phyloP scores from a whole-genome alignment of 2,797 vertebrate species.

The Poecile montanus region DNA sequence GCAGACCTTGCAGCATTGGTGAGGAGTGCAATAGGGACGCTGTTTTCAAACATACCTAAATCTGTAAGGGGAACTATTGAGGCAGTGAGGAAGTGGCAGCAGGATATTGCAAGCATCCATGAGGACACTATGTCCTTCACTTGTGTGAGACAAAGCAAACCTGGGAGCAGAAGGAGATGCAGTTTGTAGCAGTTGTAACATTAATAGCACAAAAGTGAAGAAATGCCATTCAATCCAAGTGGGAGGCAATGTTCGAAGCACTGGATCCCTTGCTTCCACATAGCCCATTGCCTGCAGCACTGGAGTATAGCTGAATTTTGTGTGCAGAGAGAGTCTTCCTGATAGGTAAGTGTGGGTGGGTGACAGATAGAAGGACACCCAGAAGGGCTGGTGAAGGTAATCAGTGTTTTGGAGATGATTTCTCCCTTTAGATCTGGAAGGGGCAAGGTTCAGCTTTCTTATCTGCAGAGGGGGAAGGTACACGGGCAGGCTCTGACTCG shows the following conservation, averaged over 20 bases:
- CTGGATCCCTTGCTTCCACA: not conserved
- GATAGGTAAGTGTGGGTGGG: not conserved
- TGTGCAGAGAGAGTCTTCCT: not conserved
- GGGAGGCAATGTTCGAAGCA: not conserved
- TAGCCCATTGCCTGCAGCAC: not conserved
- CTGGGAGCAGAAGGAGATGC: not conserved
- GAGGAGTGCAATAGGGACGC: rapidly evolving
- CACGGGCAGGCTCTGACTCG: not conserved
- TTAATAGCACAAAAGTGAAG: not conserved
- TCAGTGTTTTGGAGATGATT: constrained; percentile 32
- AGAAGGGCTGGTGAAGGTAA: not conserved
- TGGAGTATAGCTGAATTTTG: not conserved
- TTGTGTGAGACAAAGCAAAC: not conserved
- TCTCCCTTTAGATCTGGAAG: constrained; percentile 32
- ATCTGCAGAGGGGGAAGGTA: constrained; percentile 42
- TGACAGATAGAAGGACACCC: not conserved
- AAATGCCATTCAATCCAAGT: not conserved
- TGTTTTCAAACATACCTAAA: not conserved
- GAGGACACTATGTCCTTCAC: not conserved
- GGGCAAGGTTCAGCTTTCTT: constrained; percentile 61
- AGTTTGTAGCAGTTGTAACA: not conserved
- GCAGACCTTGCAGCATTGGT: not conserved
- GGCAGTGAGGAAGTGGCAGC: not conserved
- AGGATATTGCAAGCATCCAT: not conserved
- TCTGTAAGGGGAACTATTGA: not conserved